Base-by-base conservation (phyloP, 1,140 invertebrate genomes). In the Zaprionus camerounensis region DNA sequence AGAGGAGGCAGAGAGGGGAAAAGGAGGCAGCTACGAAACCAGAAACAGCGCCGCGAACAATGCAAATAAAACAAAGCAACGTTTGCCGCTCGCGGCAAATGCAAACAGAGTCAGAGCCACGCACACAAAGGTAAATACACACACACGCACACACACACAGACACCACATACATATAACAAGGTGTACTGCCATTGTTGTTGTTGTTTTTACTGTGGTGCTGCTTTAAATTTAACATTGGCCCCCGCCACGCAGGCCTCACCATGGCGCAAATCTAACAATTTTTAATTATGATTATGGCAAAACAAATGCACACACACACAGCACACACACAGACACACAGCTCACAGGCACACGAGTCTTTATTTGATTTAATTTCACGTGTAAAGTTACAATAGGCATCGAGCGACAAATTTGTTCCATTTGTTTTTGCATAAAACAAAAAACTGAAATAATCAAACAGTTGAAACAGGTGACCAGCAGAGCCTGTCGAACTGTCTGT, bases 231-330 rank as follows among this genome's bases (percentile, higher is more conserved):
- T 55, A 69, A 74, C 74, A 76, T 61, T 61, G 61, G 7, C 26
- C n/a, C 38, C 62, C 9, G 17, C 56, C 41, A 28, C 36, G 22
- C 20, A 46, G 28, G 74, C 20, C 44, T 34, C 55, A 66, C 44
- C 2, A 2, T 1, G 20, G 46, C 20, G 46, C 59, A 78, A 72
- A 85, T 74, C 78, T 74, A 81, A 71, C 64, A 69, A 83, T 83
- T 84, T 87, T 83, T 87, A 88, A 87, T 87, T 79, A 80, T 82
- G 80, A 80, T 83, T 87, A 87, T 83, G 71, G 68, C 61, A 61
- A 80, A 68, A 70, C 84, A 87, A 80, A 74, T 66, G 44, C 61
- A 75, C 55, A 69, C 24, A 57, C 38, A 62, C n/a, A 44, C n/a
- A 36, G 15, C 34, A 70, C 17, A 38, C 13, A 7, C 20, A 20